Evolutionary conservation across 2,113 vertebrate genomes (phyloP), one percentile per base, ranked within the genome.

Genomic region (Gnathonemus echidnorhynchus): DNA sequence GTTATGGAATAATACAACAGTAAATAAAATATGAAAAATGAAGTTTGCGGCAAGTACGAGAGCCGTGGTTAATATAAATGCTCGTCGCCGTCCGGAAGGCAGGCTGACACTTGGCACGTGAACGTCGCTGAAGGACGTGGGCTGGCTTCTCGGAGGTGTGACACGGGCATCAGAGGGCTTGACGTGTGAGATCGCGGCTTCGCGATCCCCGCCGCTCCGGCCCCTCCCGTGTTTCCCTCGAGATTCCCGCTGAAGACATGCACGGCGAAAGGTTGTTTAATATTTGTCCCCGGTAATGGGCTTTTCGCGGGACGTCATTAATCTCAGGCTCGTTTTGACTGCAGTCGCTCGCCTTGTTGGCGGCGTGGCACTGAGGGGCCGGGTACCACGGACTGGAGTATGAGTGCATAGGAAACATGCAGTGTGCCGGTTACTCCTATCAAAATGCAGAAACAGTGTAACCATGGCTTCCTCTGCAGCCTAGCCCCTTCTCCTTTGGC

Each of bases 241-340:
- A 46, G 80, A n/a, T 84, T 46, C 21, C 39, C 21, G 3, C 83
- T 8, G 19, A 85, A 87, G 39, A 87, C 48, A 19, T 87, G 86
- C n/a, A 35, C 86, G 13, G 27, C 86, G 24, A 87, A 53, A 35
- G 49, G 7, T 24, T 50, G 86, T 53, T 87, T 87, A 50, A 87
- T 87, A 87, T 87, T 87, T 53, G 46, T 52, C 49, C 86, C 31
- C 1, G 27, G 49, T 52, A 87, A 87, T 85, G 31, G 35, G 87
- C 52, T 39, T 88, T 56, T 45, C n/a, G 3, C 50, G 21, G 52
- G 42, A 56, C 35, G 87, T 21, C 50, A 35, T 88, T 88, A 88
- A 88, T 88, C 31, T 88, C 24, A 2, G 53, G 87, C 87, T 88
- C 31, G 52, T 88, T 88, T 80, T 39, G 87, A 42, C 50, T 88